Evolutionary conservation across 2,888 invertebrate species (phyloP).

Genomic region (Steromphala cineraria): DNA sequence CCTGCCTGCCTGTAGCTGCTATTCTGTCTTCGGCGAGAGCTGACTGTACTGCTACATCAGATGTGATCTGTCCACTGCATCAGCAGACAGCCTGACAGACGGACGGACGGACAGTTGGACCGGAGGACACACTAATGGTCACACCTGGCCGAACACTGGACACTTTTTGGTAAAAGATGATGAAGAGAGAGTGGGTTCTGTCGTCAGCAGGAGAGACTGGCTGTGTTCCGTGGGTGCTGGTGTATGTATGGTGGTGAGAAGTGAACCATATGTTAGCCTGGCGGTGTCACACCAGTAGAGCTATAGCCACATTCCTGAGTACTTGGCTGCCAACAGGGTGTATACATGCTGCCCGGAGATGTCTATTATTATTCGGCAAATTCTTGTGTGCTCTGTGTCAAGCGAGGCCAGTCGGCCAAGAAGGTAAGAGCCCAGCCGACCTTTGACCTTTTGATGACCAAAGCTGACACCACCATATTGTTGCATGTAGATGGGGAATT

Average conservation of each 20-base stretch:
- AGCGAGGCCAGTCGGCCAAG: slow-evolving; percentile 41
- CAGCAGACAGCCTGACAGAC: too few species aligned
- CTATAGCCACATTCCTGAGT: neutral
- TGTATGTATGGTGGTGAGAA: slow-evolving; percentile 4
- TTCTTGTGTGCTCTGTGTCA: slow-evolving; percentile 71
- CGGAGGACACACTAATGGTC: neutral
- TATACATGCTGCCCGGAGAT: slow-evolving; percentile 69
- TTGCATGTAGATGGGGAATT: neutral
- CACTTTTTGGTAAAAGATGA: neutral
- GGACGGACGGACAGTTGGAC: too few species aligned
- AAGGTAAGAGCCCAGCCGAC: slow-evolving; percentile 27
- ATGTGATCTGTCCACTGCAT: too few species aligned
- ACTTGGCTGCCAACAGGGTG: slow-evolving; percentile 8
- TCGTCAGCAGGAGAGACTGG: neutral
- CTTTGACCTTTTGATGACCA: slow-evolving; percentile 7
- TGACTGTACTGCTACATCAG: too few species aligned
- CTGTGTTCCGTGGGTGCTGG: neutral
- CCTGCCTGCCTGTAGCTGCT: neutral
- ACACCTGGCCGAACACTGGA: slow-evolving; percentile 1
- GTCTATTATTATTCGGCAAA: slow-evolving; percentile 71
- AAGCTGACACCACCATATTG: neutral
- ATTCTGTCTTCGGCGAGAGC: too few species aligned
- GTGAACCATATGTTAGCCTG: slow-evolving; percentile 18
- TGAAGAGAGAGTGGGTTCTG: neutral
- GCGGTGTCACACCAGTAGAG: neutral